Base-by-base conservation (phyloP, 2,797 vertebrate genomes). In the Hoplostethus mediterraneus region DNA sequence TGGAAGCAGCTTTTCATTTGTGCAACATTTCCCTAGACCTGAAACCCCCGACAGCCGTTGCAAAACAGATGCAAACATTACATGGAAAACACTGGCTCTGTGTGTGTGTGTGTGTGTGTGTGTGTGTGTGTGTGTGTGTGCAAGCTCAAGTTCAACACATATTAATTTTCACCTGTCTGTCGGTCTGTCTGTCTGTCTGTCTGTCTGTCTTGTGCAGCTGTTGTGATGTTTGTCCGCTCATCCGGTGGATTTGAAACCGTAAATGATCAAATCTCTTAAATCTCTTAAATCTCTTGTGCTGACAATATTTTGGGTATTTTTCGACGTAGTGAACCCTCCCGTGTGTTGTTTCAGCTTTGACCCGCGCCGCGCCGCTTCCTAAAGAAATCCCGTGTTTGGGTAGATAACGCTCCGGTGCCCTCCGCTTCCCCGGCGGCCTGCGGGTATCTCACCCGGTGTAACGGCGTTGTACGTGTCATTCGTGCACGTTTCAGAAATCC, bases 1-100 rank as follows among this genome's bases (percentile, higher is more conserved):
- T 36, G 52, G 38, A 62, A 65, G 71, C 63, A 54, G 36, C 44
- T 21, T 79, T 81, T 58, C 28, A 79, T 86, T 91, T 81, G 75
- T 61, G 14, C 74, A 67, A 65, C 4, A 87, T 88, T 91, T 89
- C 12, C 82, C 10, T 86, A 48, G 36, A 61, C 62, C 30, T 42
- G 56, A 21, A 77, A n/a, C n/a, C 76, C 70, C 45, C 75, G 67
- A 82, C 76, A 79, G 77, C 59, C 21, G 28, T 83, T 88, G 84
- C 85, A 90, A 91, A 92, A 30, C 83, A 89, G 60, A 90, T 89
- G 81, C 84, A 91, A 89, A 88, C 61, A 47, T 8, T 42, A 67
- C 51, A 62, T 63, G 77, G 63, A 71, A 79, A 82, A 83, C 38
- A 13, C 62, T 72, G 85, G 21, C 21, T 21, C 21, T 67, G 57